Base-by-base conservation (phyloP, 2,113 vertebrate genomes). In the Leucosticte australis region DNA sequence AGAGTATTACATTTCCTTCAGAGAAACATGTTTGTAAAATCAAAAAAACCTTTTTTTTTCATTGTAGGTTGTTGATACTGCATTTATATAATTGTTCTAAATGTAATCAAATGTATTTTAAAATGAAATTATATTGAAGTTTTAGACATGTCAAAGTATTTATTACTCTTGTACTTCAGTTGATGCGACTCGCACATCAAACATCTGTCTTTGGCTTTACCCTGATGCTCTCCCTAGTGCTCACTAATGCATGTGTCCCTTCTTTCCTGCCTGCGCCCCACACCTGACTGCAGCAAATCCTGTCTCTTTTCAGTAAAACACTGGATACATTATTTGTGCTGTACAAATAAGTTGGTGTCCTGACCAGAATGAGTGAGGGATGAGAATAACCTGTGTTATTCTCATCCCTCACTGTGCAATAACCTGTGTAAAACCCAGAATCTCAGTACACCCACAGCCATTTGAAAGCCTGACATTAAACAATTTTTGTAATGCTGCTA, bases 241-340 rank as follows among this genome's bases (percentile, higher is more conserved):
- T 94, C 19, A 13, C 26, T 37, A 16, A 28, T 37, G 23, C 9
- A 31, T 15, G 5, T 65, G n/a, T 35, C 31, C 10, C 19, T 64
- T 67, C 65, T 69, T 73, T 76, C 11, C 39, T 71, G 33, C 17
- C 39, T 30, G 2, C 21, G 3, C 5, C 31, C 15, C 49, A 56
- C 4, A 5, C 10, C 11, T 27, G n/a, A 30, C 12, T 1, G 1
- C 39, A 49, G 10, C 19, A 87, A 87, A 24, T 83, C 17, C n/a
- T 52, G 24, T 37, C 19, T 81, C 30, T 67, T 57, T 73, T 26
- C 52, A 55, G 18, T 77, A 47, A 68, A 53, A 35, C n/a, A 30
- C 21, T 37, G 35, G 20, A 30, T 35, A 56, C 0, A 0, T 27
- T 47, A 17, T 73, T 65, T 71, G 10, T 4, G 0, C 59, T 59